Conservation (phyloP, 2,113 vertebrate genomes). For the Bujurquina vittata region DNA sequence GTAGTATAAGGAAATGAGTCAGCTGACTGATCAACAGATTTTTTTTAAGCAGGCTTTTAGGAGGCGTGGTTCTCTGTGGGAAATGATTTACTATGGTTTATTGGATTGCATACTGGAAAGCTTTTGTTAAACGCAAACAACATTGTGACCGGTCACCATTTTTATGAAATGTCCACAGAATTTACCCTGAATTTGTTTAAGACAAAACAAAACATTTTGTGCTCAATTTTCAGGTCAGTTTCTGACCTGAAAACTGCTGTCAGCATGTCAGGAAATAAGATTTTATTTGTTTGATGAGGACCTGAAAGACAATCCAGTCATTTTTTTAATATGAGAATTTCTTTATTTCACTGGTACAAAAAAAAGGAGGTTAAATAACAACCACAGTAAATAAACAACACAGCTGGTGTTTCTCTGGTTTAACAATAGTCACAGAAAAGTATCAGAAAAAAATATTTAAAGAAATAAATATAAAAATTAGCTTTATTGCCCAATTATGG, state of each 20-base stretch:
- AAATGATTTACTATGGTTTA: background rate
- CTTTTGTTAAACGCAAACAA: background rate
- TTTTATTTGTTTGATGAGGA: background rate
- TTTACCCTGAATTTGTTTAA: background rate
- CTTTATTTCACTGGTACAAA: background rate
- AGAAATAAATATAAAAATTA: too few relatives aligned
- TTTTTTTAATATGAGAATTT: background rate
- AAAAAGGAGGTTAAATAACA: background rate
- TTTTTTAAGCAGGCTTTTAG: background rate
- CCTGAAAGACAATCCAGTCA: background rate
- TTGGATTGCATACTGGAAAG: background rate
- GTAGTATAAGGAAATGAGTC: conserved; percentile 23
- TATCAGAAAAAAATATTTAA: too few relatives aligned
- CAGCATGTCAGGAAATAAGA: background rate
- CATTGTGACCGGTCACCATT: background rate
- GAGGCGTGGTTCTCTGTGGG: background rate
- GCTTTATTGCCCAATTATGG: background rate
- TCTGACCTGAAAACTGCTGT: background rate
- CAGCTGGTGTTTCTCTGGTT: background rate
- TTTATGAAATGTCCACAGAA: background rate
- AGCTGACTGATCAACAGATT: background rate
- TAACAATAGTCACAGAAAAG: background rate
- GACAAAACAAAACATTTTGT: background rate
- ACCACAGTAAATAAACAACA: background rate
- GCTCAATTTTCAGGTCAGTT: background rate